A percentile compares a stretch with the other conserved stretches of the same genome.
These are phyloP conservation scores for Microcaecilia unicolor DNA, from an alignment of 2,797 vertebrate genomes.

Conservation along the genomic window DNA sequence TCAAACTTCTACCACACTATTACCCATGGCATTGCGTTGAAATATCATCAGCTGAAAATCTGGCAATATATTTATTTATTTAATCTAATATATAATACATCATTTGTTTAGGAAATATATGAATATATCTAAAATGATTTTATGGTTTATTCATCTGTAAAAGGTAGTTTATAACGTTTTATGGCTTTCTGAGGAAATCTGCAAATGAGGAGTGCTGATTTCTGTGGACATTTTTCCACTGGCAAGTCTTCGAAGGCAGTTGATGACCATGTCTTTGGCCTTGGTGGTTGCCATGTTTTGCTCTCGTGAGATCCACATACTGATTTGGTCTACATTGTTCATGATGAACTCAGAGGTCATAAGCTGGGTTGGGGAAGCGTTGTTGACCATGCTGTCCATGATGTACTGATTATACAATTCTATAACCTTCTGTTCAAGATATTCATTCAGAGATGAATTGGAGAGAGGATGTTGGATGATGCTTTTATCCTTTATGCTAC, in stretches of 20 bases:
- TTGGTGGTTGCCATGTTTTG: slow-evolving; percentile 77
- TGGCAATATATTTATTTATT: no score
- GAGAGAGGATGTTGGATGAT: slow-evolving; percentile 76
- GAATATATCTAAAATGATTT: no score
- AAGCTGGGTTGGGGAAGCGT: slow-evolving; percentile 60
- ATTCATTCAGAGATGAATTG: slow-evolving; percentile 81
- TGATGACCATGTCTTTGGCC: slow-evolving; percentile 90
- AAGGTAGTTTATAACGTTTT: no score
- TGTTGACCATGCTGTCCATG: slow-evolving; percentile 69
- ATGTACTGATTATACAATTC: slow-evolving; percentile 90
- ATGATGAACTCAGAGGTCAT: slow-evolving; percentile 82
- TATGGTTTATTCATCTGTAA: no score
- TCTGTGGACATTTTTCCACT: slow-evolving; percentile 75
- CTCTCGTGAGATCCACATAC: slow-evolving; percentile 77
- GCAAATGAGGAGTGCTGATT: slow-evolving; percentile 87
- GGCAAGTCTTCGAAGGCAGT: slow-evolving; percentile 74
- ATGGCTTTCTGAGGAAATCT: slow-evolving; percentile 74
- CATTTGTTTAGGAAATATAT: no score
- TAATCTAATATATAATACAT: no score
- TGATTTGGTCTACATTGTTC: slow-evolving; percentile 86
- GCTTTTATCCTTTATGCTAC: slow-evolving; percentile 65
- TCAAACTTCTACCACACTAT: no score
- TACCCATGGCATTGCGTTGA: no score
- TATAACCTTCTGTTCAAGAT: slow-evolving; percentile 84
- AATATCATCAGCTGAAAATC: no score